A percentile compares a stretch with the other conserved stretches of the same genome.
Evolutionary conservation across 2,888 invertebrate species (phyloP).

Genomic region (Chymomyza fuscimana): DNA sequence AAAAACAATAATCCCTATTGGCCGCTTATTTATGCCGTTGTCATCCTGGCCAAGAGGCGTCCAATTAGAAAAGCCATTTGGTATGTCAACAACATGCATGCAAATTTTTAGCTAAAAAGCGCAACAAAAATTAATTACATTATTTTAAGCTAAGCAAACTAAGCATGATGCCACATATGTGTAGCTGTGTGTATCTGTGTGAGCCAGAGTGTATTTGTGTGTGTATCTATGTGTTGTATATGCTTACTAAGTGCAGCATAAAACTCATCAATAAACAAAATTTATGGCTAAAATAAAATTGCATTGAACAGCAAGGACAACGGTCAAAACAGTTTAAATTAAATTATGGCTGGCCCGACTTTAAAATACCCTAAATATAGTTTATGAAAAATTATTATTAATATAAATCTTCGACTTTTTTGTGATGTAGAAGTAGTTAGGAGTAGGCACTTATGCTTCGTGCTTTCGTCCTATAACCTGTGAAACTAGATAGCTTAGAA

Average conservation of each 20-base stretch:
- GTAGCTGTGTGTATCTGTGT: not conserved
- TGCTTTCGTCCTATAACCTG: no score
- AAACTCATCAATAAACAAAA: constrained; percentile 62
- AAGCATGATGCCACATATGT: constrained; percentile 36
- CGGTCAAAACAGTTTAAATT: constrained; percentile 9
- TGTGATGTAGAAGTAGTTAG: no score
- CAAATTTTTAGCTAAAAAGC: constrained; percentile 42
- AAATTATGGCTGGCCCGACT: no score
- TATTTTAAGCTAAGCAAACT: constrained; percentile 49
- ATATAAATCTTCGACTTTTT: no score
- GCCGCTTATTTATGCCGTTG: not conserved
- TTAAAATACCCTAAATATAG: no score
- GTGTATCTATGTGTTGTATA: not conserved
- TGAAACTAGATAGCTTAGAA: no score
- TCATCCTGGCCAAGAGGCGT: not conserved
- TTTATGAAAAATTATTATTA: no score
- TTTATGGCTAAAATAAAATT: constrained; percentile 57
- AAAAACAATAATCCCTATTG: not conserved
- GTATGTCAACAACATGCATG: constrained; percentile 12
- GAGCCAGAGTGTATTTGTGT: not conserved
- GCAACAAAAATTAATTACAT: constrained; percentile 57
- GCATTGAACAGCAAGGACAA: constrained; percentile 28
- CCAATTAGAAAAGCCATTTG: not conserved
- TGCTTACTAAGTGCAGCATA: constrained; percentile 31
- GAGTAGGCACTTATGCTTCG: no score